Evolutionary conservation across 2,888 invertebrate species (phyloP).

Genomic region (Amphimallon solstitiale): DNA sequence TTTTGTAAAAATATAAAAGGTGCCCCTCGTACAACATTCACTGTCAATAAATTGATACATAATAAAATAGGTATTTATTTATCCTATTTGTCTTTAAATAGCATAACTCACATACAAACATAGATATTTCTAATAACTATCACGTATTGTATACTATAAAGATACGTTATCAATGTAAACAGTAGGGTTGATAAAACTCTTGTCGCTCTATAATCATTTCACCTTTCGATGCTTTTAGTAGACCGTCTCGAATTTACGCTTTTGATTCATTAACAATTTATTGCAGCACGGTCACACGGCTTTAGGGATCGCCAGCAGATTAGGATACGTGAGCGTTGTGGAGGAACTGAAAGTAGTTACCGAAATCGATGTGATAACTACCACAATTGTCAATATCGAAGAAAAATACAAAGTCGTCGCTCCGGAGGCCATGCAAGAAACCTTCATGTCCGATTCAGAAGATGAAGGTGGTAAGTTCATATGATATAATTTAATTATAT

Average conservation of each 20-base stretch:
- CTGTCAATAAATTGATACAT: too few relatives aligned
- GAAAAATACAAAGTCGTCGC: conserved; percentile 98
- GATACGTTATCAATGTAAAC: conserved; percentile 33
- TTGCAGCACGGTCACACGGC: conserved; percentile 94
- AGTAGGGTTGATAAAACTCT: conserved; percentile 20
- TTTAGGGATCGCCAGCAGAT: conserved; percentile 92
- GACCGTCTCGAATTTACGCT: neutral
- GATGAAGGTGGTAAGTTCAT: conserved; percentile 90
- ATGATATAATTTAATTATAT: conserved; percentile 34
- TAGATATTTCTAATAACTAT: conserved; percentile 5
- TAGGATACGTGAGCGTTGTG: conserved; percentile 98
- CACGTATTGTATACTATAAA: conserved; percentile 21
- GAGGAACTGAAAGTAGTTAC: conserved; percentile 95
- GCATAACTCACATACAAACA: neutral
- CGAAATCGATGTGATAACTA: conserved; percentile 74
- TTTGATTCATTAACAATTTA: neutral
- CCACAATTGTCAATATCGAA: conserved; percentile 72
- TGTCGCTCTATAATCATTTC: conserved; percentile 1
- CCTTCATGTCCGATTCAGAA: conserved; percentile 98
- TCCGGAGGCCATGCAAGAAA: conserved; percentile 99
- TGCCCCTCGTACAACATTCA: too few relatives aligned
- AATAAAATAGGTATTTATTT: neutral
- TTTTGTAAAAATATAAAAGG: too few relatives aligned
- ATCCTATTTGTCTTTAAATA: neutral
- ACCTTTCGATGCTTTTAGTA: neutral